Base-by-base conservation (phyloP, 2,888 invertebrate genomes). In the Drosophila prostipennis region DNA sequence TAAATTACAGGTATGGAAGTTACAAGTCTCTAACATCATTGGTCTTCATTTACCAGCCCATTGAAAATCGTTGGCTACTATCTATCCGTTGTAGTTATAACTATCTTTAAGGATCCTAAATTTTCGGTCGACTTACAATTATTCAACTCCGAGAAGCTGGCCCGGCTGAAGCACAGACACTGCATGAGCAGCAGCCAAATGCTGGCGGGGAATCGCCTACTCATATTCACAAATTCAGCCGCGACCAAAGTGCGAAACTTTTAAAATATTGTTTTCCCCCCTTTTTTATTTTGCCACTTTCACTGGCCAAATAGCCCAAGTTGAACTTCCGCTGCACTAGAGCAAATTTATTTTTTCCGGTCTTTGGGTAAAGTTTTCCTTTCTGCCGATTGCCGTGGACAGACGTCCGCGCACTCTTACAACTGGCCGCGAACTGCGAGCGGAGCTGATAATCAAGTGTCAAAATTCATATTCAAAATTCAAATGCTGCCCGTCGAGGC, bases 71-170 rank as follows among this genome's bases (percentile, higher is more conserved):
- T 34, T 34, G 10, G 0, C 32, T 2, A 32, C 3, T 34, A 34
- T 34, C 32, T 34, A 34, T 10, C 32, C 10, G 11, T 11, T 8
- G 1, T 1, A 1, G 16, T 7, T 40, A 5, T 42, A 42, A 19
- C 6, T 10, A 42, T 42, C 6, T 10, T 16, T 42, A 4, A n/a
- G 26, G n/a, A 23, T 6, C n/a, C 26, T 26, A 26, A 3, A 5
- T 26, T 8, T 2, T 1, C 14, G 14, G 6, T 32, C 16, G 14
- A 46, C 91, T 91, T 83, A 91, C 91, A 91, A 77, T 91, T 91
- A 71, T 91, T 91, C 49, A 91, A 68, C 72, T 91, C 91, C 37
- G 91, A 80, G 74, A 90, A 89, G 54, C 82, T 91, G 48, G 90
- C 79, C 29, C 74, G 52, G 29, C 78, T 69, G 29, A 75, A 58